A percentile compares a stretch with the other conserved stretches of the same genome.
These are phyloP conservation scores for Strix aluco DNA, from an alignment of 2,113 vertebrate species.

Conservation along the genomic window DNA sequence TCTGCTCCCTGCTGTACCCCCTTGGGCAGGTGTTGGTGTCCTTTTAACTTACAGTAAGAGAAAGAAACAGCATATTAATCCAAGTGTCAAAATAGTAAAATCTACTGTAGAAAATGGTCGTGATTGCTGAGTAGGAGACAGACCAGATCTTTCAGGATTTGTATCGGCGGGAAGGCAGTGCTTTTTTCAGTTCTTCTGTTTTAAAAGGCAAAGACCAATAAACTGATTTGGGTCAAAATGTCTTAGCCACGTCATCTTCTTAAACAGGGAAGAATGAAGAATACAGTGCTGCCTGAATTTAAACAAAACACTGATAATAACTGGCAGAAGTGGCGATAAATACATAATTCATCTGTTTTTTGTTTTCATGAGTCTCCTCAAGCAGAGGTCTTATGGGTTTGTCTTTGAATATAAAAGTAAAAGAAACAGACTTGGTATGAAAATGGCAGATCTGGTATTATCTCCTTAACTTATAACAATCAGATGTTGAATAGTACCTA, in stretches of 20 bases:
- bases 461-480: not conserved
- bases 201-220: not conserved
- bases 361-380: not conserved
- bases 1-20: not conserved
- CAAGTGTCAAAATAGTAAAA: not conserved
- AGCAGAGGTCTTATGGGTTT: not conserved
- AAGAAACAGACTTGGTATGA: not conserved
- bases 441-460: not conserved
- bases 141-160: not conserved
- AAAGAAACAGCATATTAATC: not conserved
- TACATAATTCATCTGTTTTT: not conserved
- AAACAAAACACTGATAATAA: not conserved
- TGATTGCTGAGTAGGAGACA: not conserved
- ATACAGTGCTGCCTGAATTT: not conserved
- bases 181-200: not conserved
- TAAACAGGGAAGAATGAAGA: not conserved
- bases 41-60: not conserved
- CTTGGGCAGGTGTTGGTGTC: not conserved
- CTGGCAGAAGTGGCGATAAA: not conserved
- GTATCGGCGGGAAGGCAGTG: not conserved
- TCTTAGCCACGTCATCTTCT: not conserved
- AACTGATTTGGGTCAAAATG: not conserved
- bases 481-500: not conserved
- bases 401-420: not conserved
- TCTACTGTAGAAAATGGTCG: not conserved